These are phyloP conservation scores for Acanthaster planci DNA, from an alignment of 35 echinoderm and acorn worm species.

Conservation along the genomic window DNA sequence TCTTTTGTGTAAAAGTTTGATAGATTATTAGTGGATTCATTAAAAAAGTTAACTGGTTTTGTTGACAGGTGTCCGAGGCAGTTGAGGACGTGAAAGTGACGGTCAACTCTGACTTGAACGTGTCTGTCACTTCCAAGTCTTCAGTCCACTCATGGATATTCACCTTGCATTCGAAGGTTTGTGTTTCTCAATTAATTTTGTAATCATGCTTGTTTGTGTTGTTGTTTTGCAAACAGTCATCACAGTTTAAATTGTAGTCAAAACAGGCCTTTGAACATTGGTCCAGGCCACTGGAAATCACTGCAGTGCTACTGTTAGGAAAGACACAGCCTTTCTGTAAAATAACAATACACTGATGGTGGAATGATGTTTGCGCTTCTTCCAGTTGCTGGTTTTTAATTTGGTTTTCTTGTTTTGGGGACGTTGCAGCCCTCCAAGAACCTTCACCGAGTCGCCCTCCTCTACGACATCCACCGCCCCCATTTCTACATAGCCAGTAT, in stretches of 20 bases:
- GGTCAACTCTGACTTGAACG: constrained; percentile 70
- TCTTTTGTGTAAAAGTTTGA: no score
- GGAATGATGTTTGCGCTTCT: no score
- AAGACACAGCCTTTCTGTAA: no score
- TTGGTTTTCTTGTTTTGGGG: not conserved
- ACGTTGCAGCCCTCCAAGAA: constrained; percentile 56
- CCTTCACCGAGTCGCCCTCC: constrained; percentile 75
- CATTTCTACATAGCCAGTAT: constrained; percentile 91
- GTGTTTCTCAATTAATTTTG: not conserved
- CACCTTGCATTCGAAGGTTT: constrained; percentile 81
- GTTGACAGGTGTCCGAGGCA: constrained; percentile 67
- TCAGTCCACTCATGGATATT: constrained; percentile 88
- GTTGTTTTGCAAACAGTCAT: not conserved
- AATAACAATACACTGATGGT: not conserved
- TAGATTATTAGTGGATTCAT: no score
- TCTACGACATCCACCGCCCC: constrained; percentile 91
- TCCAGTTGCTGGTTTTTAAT: not conserved
- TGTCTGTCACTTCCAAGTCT: constrained; percentile 79
- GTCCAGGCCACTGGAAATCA: no score
- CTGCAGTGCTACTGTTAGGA: no score
- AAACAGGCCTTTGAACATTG: not conserved
- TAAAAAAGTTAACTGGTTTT: not conserved
- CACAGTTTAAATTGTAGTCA: not conserved
- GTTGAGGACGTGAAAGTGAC: constrained; percentile 88
- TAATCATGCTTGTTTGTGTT: no score